Conservation (phyloP, 2,113 vertebrate species). For the Rhodinocichla rosea region DNA sequence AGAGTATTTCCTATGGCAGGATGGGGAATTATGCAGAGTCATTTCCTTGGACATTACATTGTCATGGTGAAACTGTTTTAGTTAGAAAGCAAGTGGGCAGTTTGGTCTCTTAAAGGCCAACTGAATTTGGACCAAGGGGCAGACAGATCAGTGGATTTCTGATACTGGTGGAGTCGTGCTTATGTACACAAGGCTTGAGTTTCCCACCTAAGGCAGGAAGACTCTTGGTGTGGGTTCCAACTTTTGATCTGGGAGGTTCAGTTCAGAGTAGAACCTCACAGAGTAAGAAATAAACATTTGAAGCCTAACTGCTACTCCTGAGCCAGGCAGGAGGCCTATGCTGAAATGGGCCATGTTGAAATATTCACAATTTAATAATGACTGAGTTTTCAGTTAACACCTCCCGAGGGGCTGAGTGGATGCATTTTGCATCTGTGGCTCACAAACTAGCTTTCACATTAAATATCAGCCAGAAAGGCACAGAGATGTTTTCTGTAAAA, state of each 20-base stretch:
- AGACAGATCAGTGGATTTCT: background rate
- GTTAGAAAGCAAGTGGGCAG: background rate
- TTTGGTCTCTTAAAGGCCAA: background rate
- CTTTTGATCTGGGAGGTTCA: background rate
- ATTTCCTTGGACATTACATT: conserved; percentile 14
- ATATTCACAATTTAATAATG: conserved; percentile 31
- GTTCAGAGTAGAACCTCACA: background rate
- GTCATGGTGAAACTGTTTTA: background rate
- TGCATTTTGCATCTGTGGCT: conserved; percentile 12
- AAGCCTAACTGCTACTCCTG: background rate
- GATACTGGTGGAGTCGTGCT: background rate
- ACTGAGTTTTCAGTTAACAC: background rate
- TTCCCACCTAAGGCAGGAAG: background rate
- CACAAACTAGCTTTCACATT: background rate
- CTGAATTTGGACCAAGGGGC: background rate
- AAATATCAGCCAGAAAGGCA: background rate
- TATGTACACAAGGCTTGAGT: background rate
- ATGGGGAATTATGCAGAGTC: background rate
- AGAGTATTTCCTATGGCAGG: background rate
- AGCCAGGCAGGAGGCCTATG: background rate
- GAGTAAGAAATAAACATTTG: background rate
- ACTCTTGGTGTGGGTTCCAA: background rate
- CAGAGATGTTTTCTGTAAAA: background rate
- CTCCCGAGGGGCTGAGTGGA: background rate
- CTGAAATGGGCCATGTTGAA: background rate